Evolutionary conservation across 2,113 vertebrate genomes (phyloP), one percentile per base, ranked within the genome.

Genomic region (Ramphastos sulfuratus): DNA sequence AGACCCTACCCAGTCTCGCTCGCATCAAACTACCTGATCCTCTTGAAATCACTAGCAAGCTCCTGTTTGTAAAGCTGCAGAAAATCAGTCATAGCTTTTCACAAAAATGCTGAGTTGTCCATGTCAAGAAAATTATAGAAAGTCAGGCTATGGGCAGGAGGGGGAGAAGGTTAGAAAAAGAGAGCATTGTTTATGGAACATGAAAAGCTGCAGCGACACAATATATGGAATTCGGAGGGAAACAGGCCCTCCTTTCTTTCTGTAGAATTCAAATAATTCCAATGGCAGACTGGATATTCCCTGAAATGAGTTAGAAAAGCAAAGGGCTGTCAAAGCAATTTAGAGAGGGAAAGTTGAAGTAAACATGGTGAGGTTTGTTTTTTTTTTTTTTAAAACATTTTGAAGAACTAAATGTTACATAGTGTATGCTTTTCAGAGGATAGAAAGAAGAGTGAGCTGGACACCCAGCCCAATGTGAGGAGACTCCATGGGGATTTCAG

Each of bases 311-410:
- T 91, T 94, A 92, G 95, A 93, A 96, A 97, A 97, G 94, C 92
- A 96, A 86, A 80, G 87, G 82, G 91, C 93, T 97, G 96, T 97
- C 97, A 96, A 93, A 97, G 79, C 93, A 97, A 97, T 97, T 97
- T 96, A 90, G 93, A 84, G 84, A 91, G 88, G 79, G 76, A 94
- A 94, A 82, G 90, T 39, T 96, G 95, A 96, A 96, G 94, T 96
- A 96, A 97, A 97, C 95, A 96, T 96, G 95, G 88, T 91, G 76
- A 87, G 15, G 15, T 39, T 39, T 8, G 37, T 66, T 91, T 87
- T 56, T 72, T 52, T 92, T 79, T 90, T 80, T 96, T 84, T 65
- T 35, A 95, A 95, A 60, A 90, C 2, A 24, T 87, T 93, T 92
- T 78, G 91, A 95, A 92, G 91, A 96, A 86, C 83, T 95, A 90